Percentiles rank a stretch among this genome's conserved stretches.
Conservation (phyloP, 2,888 invertebrate species). For the Pocota personata region DNA sequence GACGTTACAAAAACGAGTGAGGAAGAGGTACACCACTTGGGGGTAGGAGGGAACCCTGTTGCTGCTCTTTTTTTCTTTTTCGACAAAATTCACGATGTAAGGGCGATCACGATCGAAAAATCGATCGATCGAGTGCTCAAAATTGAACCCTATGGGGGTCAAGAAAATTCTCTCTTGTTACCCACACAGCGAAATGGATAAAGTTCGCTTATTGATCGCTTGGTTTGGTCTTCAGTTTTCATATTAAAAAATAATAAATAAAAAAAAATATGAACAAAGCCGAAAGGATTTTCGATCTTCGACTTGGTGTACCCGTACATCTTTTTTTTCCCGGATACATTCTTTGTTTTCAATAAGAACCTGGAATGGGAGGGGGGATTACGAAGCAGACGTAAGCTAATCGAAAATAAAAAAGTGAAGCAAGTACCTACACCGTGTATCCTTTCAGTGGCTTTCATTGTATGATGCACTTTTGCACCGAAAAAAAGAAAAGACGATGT, state of each 20-base stretch:
- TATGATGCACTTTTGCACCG: slow-evolving; percentile 34
- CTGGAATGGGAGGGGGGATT: slow-evolving; percentile 1
- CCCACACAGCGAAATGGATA: slow-evolving; percentile 3
- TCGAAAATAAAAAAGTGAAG: slow-evolving; percentile 45
- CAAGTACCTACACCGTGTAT: slow-evolving; percentile 5
- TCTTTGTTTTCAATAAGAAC: slow-evolving; percentile 34
- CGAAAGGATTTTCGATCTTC: slow-evolving; percentile 61
- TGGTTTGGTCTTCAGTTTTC: slow-evolving; percentile 8
- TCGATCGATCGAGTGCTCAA: slow-evolving; percentile 65
- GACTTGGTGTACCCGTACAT: slow-evolving; percentile 23
- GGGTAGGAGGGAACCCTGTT: background rate
- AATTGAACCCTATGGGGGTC: slow-evolving; percentile 77
- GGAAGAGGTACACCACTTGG: background rate
- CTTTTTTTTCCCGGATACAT: slow-evolving; percentile 1
- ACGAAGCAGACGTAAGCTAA: background rate
- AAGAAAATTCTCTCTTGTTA: slow-evolving; percentile 69
- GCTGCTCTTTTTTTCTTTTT: background rate
- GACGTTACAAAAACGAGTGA: background rate
- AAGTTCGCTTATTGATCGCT: slow-evolving; percentile 8
- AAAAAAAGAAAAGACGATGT: slow-evolving; percentile 15
- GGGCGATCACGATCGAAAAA: slow-evolving; percentile 77
- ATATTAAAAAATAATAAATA: background rate
- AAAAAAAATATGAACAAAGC: slow-evolving; percentile 44
- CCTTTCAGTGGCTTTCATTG: slow-evolving; percentile 48
- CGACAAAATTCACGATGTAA: slow-evolving; percentile 77